Evolutionary conservation across 2,888 invertebrate genomes (phyloP), one percentile per base, ranked within the genome.

Genomic region (Metellina segmentata): DNA sequence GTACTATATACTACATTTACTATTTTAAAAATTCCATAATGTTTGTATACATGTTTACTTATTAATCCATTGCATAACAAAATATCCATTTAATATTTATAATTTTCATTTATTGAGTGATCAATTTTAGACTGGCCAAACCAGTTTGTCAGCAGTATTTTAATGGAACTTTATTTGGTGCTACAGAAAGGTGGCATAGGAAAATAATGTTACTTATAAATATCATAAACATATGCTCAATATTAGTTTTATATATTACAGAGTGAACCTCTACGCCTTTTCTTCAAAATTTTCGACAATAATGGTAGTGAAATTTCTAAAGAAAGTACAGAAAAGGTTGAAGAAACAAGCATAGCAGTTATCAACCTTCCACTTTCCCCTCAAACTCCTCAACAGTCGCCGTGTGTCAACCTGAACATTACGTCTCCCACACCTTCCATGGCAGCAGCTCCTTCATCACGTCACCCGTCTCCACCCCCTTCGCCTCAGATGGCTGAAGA

Each of bases 401-500:
- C 34, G 8, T 53, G 72, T 51, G 11, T 75, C 6, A 51, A 69
- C 11, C 1, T 71, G 13, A 16, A 72, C 7, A 16, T 72, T 11
- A 20, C 53, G 48, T 72, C 90, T 16, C 86, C 82, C 11, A 53
- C 49, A 20, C 20, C 91, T 69, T 71, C 88, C 13, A 34, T 91
- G 48, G 91, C 88, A 53, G 19, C 85, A 9, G 81, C 91, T 13
- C 91, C 83, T 52, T 72, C 91, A 69, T 85, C 91, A 19, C 91
- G 91, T 7, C 91, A 87, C 6, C 83, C 88, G 0, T 88, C 91
- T 0, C 88, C 88, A 7, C 91, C 91, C 0, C 88, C 91, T 16
- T 91, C 91, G 7, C 91, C 91, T 49, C 87, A 88, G 74, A 91
- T 89, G 88, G 91, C 91, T 6, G 79, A 78, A 71, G 91, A 91